Evolutionary conservation across 2,113 vertebrate species (phyloP).

Genomic region (Pongo abelii): DNA sequence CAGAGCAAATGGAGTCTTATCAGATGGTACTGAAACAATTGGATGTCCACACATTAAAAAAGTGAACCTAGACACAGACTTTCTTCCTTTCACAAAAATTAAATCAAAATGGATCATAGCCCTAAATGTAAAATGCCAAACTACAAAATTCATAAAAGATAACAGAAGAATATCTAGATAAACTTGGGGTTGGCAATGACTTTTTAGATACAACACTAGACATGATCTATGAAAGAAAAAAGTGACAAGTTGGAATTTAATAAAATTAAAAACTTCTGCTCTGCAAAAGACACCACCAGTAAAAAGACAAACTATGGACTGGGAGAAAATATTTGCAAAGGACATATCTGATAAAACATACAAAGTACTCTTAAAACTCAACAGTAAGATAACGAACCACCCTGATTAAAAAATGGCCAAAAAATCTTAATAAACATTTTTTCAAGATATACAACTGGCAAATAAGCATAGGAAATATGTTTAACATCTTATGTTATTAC

Average conservation of each 20-base stretch:
- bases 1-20: not conserved
- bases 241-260: not conserved
- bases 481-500: not conserved
- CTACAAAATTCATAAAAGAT: not conserved
- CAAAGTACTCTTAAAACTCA: not conserved
- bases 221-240: not conserved
- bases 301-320: not conserved
- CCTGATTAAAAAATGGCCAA: not conserved
- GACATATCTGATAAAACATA: not conserved
- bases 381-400: not conserved
- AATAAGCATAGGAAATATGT: not conserved
- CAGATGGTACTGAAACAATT: not conserved
- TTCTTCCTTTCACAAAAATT: not conserved
- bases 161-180: not conserved
- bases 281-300: not conserved
- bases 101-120: not conserved
- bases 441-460: not conserved
- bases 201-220: not conserved
- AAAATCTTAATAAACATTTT: not conserved
- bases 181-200: not conserved
- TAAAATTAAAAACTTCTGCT: not conserved
- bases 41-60: not conserved
- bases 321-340: slow-evolving; percentile 18
- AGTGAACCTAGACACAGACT: not conserved
- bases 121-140: not conserved